Percentiles rank a stretch among this genome's conserved stretches.
phyloP scores from a whole-genome alignment of 2,113 vertebrate genomes.

The Indri indri region DNA sequence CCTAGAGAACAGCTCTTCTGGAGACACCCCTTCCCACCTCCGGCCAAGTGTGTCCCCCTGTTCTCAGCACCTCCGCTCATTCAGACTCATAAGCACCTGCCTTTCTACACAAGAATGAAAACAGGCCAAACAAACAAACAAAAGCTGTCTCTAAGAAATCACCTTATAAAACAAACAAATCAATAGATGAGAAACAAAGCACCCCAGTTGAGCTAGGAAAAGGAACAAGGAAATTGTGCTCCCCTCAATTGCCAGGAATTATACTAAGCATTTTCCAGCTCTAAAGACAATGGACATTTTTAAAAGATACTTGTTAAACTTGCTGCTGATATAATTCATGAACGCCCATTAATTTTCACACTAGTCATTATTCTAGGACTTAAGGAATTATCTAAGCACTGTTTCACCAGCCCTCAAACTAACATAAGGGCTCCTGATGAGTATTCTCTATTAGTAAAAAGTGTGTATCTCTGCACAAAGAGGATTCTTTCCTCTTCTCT shows the following conservation, averaged over 20 bases:
- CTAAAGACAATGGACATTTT: not conserved
- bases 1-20: not conserved
- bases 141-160: not conserved
- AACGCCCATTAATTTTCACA: not conserved
- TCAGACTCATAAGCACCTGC: not conserved
- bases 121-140: not conserved
- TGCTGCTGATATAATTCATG: not conserved
- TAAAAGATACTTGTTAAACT: not conserved
- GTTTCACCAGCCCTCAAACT: not conserved
- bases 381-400: slow-evolving; percentile 10
- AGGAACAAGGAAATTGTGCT: not conserved
- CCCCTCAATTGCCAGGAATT: not conserved
- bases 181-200: not conserved
- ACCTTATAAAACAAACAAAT: not conserved
- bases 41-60: not conserved
- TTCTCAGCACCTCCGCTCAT: not conserved
- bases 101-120: not conserved
- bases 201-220: not conserved
- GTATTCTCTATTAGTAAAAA: not conserved
- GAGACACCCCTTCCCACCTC: not conserved
- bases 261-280: not conserved
- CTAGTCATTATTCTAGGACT: not conserved
- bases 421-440: not conserved
- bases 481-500: not conserved
- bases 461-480: not conserved